Base-by-base conservation (phyloP, 2,888 invertebrate genomes). In the Drosophila robusta region DNA sequence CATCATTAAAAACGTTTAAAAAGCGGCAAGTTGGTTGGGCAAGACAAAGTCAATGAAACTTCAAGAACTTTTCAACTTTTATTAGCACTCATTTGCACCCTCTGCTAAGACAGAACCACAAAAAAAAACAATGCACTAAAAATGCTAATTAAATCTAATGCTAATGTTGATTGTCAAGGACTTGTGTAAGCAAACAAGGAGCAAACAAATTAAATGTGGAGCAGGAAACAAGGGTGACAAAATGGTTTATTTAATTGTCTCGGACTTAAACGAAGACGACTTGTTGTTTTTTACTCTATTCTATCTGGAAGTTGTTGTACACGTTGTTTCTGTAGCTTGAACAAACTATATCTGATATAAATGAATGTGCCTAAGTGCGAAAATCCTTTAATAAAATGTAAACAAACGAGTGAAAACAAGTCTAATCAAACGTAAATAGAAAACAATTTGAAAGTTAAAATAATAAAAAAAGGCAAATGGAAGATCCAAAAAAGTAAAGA, bases 131-230 rank as follows among this genome's bases (percentile, higher is more conserved):
- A 68, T 62, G 41, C 51, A 57, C 57, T 51, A 71, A 58, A 71
- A 80, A 78, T 68, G 81, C 81, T 84, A 80, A 83, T 83, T 87
- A 84, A 84, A 78, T 78, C 65, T 68, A 71, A 78, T 52, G 63
- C 70, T 69, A 86, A 83, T 83, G 70, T 63, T 49, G 60, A 65
- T 44, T 60, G 47, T 38, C 14, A 38, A 49, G 54, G 36, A 55
- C 49, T 66, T 56, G 56, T 26, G 9, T 44, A 44, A 14, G 45
- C 32, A 34, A 45, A 34, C 29, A 50, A 46, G 44, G 6, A 26
- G 12, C 49, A 41, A 52, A 6, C 34, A 18, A 36, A 14, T 26
- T 18, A 16, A 38, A 22, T 45, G 49, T 46, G 14, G 16, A 16
- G 39, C 9, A 42, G 46, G 18, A 24, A 32, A 65, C 46, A 64